Evolutionary conservation across 2,797 vertebrate species (phyloP).

Genomic region (Anabas testudineus): DNA sequence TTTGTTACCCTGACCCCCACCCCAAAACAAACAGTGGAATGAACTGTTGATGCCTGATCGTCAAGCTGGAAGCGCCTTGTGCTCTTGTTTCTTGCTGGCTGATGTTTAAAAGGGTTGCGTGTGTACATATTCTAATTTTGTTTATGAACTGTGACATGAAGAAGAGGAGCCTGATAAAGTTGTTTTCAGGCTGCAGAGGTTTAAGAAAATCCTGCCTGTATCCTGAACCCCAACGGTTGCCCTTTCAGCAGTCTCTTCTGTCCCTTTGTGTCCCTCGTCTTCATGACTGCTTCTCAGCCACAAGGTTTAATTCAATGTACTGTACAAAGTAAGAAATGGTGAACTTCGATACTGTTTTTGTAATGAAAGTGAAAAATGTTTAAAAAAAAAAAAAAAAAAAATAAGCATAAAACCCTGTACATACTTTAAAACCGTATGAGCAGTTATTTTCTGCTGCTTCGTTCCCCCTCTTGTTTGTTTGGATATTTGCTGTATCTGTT

Average conservation of each 20-base stretch:
- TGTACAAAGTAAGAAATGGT: constrained; percentile 84
- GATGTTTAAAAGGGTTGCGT: constrained; percentile 30
- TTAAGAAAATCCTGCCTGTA: constrained; percentile 56
- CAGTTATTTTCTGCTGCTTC: constrained; percentile 66
- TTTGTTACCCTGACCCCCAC: constrained; percentile 6
- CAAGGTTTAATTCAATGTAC: constrained; percentile 78
- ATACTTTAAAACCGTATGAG: constrained; percentile 74
- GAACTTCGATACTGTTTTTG: constrained; percentile 78
- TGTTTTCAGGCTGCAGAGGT: constrained; percentile 37
- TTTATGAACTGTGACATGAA: constrained; percentile 63
- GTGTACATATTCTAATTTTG: constrained; percentile 64
- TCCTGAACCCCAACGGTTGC: constrained; percentile 33
- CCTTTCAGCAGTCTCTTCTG: constrained; percentile 19
- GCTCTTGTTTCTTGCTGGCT: constrained; percentile 26
- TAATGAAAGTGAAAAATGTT: constrained; percentile 76
- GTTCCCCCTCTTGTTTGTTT: constrained; percentile 67
- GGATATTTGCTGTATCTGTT: constrained; percentile 76
- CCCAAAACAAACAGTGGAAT: constrained; percentile 21
- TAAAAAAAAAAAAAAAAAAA: constrained; percentile 56
- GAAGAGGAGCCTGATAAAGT: constrained; percentile 32
- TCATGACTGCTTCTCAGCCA: constrained; percentile 69
- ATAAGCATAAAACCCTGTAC: constrained; percentile 62
- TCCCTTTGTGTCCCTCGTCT: constrained; percentile 34
- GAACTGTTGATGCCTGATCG: constrained; percentile 44
- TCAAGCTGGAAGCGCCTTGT: constrained; percentile 12